Evolutionary conservation across 2,888 invertebrate genomes (phyloP).

Genomic region (Abrostola triplasia): DNA sequence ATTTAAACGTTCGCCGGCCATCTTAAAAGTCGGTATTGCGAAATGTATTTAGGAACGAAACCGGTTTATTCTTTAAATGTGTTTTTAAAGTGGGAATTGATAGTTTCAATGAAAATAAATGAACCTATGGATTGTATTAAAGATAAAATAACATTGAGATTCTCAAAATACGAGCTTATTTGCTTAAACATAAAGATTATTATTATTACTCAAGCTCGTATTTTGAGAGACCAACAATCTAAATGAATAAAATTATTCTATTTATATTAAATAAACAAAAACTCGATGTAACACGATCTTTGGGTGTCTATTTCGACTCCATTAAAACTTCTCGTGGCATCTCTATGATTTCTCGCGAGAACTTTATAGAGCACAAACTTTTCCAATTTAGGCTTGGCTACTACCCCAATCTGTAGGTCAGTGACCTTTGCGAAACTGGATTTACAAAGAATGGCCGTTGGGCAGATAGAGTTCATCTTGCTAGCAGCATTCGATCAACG

Average conservation of each 20-base stretch:
- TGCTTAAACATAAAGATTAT: too few relatives aligned
- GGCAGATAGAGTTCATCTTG: constrained; percentile 45
- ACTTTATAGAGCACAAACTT: constrained; percentile 61
- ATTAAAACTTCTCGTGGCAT: constrained; percentile 55
- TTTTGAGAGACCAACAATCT: too few relatives aligned
- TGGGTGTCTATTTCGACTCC: constrained; percentile 44
- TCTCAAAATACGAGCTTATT: too few relatives aligned
- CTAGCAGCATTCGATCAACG: constrained; percentile 13
- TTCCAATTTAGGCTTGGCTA: constrained; percentile 68
- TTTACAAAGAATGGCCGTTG: constrained; percentile 52
- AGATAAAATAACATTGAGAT: too few relatives aligned
- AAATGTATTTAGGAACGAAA: constrained; percentile 8
- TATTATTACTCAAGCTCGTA: too few relatives aligned
- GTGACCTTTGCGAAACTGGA: constrained; percentile 50
- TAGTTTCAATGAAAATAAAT: too few relatives aligned
- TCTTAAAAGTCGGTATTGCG: constrained; percentile 8
- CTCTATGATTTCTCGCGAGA: constrained; percentile 55
- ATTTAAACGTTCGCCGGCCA: constrained; percentile 32
- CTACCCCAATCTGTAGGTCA: constrained; percentile 56
- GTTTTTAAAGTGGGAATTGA: too few relatives aligned
- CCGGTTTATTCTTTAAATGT: background rate
- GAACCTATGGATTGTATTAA: too few relatives aligned
- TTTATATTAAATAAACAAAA: constrained; percentile 12
- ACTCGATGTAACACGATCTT: constrained; percentile 15
- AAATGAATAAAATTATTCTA: background rate